Conservation (phyloP, 2,113 vertebrate species). For the Pyxicephalus adspersus region DNA sequence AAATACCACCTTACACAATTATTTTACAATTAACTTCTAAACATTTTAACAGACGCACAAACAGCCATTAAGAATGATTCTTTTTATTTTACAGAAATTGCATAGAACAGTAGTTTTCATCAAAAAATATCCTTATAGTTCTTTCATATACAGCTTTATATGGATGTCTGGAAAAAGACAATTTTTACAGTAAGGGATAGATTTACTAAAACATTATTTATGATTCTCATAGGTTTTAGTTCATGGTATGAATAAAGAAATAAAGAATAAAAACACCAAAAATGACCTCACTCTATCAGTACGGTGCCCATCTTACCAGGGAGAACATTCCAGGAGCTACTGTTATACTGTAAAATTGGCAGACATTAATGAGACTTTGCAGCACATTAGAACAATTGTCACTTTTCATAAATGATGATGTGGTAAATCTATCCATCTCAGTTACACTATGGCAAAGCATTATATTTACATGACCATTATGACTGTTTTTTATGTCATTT, state of each 20-base stretch:
- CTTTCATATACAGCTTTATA: constrained; percentile 27
- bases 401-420: neutral
- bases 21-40: no score
- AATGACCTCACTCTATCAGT: neutral
- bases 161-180: constrained; percentile 17
- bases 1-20: neutral
- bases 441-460: constrained; percentile 15
- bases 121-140: constrained; percentile 65
- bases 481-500: neutral
- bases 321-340: neutral
- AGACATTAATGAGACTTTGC: neutral
- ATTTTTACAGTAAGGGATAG: constrained; percentile 13
- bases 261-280: no score
- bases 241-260: no score
- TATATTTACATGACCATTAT: constrained; percentile 23
- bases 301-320: neutral
- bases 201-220: constrained; percentile 8
- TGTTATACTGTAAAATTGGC: no score
- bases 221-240: neutral
- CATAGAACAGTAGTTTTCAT: constrained; percentile 76
- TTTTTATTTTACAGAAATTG: constrained; percentile 73
- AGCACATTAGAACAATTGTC: neutral
- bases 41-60: neutral
- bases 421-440: constrained; percentile 15
- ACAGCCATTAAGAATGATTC: constrained; percentile 18